Conservation (phyloP, 2,113 vertebrate genomes). For the Emydocephalus ijimae region DNA sequence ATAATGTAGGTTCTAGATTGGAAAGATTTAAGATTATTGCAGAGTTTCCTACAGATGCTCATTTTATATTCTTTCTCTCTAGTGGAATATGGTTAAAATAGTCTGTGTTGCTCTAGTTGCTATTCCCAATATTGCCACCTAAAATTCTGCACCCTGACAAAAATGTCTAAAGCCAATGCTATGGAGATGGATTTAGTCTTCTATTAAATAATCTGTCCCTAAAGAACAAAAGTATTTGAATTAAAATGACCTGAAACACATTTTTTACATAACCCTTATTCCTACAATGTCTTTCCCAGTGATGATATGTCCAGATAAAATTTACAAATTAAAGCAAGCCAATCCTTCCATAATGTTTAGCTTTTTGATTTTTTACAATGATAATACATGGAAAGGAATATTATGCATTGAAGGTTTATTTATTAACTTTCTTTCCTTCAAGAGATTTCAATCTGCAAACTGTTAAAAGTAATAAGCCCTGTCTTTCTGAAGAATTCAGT, state of each 20-base stretch:
- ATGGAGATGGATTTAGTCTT: not conserved
- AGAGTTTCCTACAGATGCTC: not conserved
- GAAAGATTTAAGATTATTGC: not conserved
- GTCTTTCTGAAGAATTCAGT: conserved; percentile 55
- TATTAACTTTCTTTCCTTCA: conserved; percentile 26
- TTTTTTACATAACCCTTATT: not conserved
- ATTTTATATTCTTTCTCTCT: not conserved
- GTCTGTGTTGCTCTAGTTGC: not conserved
- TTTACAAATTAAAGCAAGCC: not conserved
- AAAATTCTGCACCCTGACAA: not conserved
- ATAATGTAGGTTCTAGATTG: not conserved
- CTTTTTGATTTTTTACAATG: conserved; percentile 30
- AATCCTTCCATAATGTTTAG: not conserved
- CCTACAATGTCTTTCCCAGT: conserved; percentile 13
- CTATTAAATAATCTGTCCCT: not conserved
- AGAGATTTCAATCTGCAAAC: conserved; percentile 60
- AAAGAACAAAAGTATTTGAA: conserved; percentile 21
- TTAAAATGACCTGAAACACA: not conserved
- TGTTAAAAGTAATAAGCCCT: conserved; percentile 60
- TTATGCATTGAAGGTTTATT: not conserved
- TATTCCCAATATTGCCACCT: not conserved
- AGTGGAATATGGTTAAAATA: not conserved
- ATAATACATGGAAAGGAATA: conserved; percentile 23
- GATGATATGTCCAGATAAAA: not conserved
- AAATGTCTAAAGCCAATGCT: not conserved